Evolutionary conservation across 1,140 invertebrate species (phyloP).

Genomic region (Trachymyrmex cornetzi): DNA sequence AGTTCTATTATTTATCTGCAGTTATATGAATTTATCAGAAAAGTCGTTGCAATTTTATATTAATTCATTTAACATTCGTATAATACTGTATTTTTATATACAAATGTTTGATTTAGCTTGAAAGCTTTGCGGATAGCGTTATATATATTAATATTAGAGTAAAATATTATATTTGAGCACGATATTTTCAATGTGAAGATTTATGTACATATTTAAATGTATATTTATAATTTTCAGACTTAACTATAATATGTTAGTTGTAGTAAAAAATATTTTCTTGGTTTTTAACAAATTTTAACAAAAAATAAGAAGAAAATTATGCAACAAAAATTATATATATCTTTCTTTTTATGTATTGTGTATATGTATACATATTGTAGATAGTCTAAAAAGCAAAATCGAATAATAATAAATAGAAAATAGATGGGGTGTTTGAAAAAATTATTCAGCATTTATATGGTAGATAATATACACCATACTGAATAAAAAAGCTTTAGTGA

Average conservation of each 20-base stretch:
- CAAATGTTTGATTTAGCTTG: slow-evolving; percentile 17
- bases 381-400: neutral
- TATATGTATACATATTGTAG: neutral
- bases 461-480: too few species aligned
- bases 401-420: too few species aligned
- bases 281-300: neutral
- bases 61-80: slow-evolving; percentile 30
- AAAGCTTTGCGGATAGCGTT: slow-evolving; percentile 22
- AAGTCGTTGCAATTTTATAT: slow-evolving; percentile 10
- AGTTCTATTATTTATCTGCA: neutral
- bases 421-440: too few species aligned
- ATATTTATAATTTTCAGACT: neutral
- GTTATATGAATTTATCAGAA: neutral
- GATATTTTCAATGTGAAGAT: slow-evolving; percentile 16
- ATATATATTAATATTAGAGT: slow-evolving; percentile 10
- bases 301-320: neutral
- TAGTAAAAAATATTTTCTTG: neutral
- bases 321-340: neutral
- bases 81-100: slow-evolving; percentile 9
- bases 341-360: neutral
- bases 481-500: too few species aligned
- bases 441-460: too few species aligned
- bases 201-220: neutral
- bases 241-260: neutral
- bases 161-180: slow-evolving; percentile 2